Evolutionary conservation across 2,797 vertebrate species (phyloP), one percentile per base, ranked within the genome.

Genomic region (Rhabdophis nuchalis): DNA sequence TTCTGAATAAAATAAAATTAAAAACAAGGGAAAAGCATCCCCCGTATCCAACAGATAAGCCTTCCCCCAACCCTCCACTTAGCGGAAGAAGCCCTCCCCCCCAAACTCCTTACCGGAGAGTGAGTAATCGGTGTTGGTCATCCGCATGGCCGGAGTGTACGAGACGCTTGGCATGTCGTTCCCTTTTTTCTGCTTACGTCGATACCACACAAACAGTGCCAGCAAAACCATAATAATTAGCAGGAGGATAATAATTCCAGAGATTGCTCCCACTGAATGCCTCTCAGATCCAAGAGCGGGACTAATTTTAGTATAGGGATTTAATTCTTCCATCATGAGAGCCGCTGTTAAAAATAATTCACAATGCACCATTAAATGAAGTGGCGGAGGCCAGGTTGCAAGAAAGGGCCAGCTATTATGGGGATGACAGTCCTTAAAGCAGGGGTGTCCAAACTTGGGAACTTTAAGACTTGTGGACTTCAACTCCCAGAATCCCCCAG

Each of bases 241-340:
- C 91, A 99, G 97, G 87, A 99, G 98, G 95, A 99, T 98, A 97
- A 99, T 98, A 97, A 99, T 99, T 94, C 99, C 99, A 94, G 99
- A 99, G 96, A 99, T 98, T 1, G 99, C 99, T 4, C 99, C 99
- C 18, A 99, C 98, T 0, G 99, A 99, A 97, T 99, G 99, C 64
- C 98, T 98, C 97, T 99, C 99, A 0, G 98, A 98, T 93, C 98
- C 98, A 95, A 98, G 97, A 11, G 99, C 99, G 0, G 99, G 99
- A 95, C 99, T 99, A 97, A 99, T 99, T 98, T 99, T 99, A 95
- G 99, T 99, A 97, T 99, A 99, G 56, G 99, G 99, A 96, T 99
- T 99, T 96, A 99, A 98, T 98, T 99, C 99, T 96, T 99, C 99
- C 99, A 99, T 99, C 98, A 99, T 99, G 95, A 99, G 98, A 97